These are phyloP conservation scores for Etheostoma cragini DNA, from an alignment of 2,113 vertebrate species.

Conservation along the genomic window DNA sequence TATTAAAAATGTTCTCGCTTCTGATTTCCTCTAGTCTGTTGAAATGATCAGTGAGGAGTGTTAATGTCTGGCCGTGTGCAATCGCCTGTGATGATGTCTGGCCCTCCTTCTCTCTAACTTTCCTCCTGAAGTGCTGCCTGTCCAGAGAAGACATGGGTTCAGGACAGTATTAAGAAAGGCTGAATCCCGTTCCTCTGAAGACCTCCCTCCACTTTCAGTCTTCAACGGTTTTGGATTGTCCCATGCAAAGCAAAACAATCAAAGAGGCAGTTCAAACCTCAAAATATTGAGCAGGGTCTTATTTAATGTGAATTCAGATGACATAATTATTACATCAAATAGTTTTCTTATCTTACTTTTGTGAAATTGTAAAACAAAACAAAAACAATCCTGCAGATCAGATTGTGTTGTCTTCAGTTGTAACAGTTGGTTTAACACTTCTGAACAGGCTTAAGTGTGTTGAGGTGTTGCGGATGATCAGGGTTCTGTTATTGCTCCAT, in stretches of 20 bases:
- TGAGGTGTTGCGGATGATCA: fast-evolving
- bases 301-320: no score
- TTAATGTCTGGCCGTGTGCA: neutral
- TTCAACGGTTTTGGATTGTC: no score
- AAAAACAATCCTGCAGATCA: neutral
- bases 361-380: neutral
- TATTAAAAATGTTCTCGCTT: neutral
- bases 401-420: fast-evolving
- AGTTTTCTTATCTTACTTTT: neutral
- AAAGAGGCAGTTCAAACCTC: neutral
- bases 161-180: neutral
- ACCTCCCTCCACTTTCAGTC: no score
- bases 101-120: neutral
- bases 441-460: neutral
- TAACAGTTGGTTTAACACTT: neutral
- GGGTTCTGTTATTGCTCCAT: fast-evolving
- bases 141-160: neutral
- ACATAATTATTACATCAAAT: neutral
- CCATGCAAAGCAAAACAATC: neutral
- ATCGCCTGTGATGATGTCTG: neutral
- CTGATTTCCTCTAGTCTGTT: neutral
- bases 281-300: no score
- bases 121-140: neutral
- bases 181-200: no score
- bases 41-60: no score